A percentile compares a stretch with the other conserved stretches of the same genome.
Conservation (phyloP, 2,888 invertebrate species). For the Chalcosyrphus nemorum region DNA sequence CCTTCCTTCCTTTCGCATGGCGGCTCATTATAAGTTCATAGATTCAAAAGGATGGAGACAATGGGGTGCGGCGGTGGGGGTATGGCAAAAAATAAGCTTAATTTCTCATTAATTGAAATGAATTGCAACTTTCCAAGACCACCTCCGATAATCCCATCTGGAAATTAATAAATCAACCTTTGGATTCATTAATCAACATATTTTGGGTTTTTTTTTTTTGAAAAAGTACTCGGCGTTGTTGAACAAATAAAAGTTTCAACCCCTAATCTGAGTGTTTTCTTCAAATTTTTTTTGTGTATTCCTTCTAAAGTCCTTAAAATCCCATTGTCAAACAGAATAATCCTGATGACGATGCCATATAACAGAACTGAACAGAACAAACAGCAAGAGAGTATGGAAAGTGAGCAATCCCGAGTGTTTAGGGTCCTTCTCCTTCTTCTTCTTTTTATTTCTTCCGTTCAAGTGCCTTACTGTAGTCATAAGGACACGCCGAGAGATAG, state of each 20-base stretch:
- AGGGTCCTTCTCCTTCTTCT: conserved; percentile 31
- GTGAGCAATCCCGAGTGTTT: conserved; percentile 23
- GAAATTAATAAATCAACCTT: conserved; percentile 44
- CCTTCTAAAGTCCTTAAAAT: conserved; percentile 31
- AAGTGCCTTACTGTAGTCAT: conserved; percentile 14
- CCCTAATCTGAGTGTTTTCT: background rate
- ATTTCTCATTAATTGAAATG: conserved; percentile 11
- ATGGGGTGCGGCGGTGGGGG: background rate
- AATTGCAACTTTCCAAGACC: conserved; percentile 3
- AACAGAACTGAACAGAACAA: background rate
- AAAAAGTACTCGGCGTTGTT: background rate
- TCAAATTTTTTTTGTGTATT: background rate
- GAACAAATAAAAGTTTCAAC: conserved; percentile 4
- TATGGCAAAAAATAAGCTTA: background rate
- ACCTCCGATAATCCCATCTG: background rate
- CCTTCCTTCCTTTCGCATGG: background rate
- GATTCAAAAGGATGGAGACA: background rate
- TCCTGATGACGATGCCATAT: conserved; percentile 16
- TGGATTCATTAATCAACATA: conserved; percentile 32
- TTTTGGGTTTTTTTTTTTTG: background rate
- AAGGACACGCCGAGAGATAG: background rate
- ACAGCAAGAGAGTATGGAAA: background rate
- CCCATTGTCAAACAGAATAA: conserved; percentile 56
- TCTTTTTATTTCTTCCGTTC: conserved; percentile 1
- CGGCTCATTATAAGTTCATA: conserved; percentile 10